A percentile compares a stretch with the other conserved stretches of the same genome.
These are phyloP conservation scores for Eupithecia pulchellata DNA, from an alignment of 2,888 invertebrate genomes.

Conservation along the genomic window DNA sequence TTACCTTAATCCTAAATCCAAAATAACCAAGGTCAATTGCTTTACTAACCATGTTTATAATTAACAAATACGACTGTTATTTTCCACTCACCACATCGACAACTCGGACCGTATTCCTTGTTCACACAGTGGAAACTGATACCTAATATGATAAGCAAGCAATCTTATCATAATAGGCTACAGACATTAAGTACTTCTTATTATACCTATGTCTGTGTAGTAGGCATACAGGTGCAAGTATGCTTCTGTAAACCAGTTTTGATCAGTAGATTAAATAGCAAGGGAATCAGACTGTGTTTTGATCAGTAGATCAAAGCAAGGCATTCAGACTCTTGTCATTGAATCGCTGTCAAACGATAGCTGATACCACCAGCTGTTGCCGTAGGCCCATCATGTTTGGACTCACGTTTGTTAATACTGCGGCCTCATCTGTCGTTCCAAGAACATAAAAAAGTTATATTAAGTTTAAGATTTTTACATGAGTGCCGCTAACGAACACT, in stretches of 20 bases:
- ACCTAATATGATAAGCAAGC: background rate
- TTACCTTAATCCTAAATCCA: background rate
- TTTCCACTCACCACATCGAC: conserved; percentile 36
- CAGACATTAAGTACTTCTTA: too few species aligned
- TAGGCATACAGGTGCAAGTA: too few species aligned
- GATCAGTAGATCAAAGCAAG: background rate
- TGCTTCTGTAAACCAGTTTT: too few species aligned
- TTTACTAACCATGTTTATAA: conserved; percentile 27
- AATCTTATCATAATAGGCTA: background rate
- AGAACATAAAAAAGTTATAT: background rate
- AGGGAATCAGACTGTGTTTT: too few species aligned
- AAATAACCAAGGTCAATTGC: conserved; percentile 4
- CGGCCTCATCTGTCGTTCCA: background rate
- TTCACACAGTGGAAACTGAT: background rate
- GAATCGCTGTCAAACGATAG: background rate
- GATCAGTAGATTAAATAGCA: too few species aligned
- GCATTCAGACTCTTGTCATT: background rate
- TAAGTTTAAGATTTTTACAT: background rate
- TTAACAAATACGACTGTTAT: conserved; percentile 40
- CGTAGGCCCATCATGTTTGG: background rate
- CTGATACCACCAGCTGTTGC: background rate
- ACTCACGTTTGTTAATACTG: background rate
- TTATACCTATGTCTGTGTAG: too few species aligned
- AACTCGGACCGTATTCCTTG: conserved; percentile 24
- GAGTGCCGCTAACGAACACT: background rate